Conservation (phyloP, 2,888 invertebrate species). For the Charanyca ferruginea region DNA sequence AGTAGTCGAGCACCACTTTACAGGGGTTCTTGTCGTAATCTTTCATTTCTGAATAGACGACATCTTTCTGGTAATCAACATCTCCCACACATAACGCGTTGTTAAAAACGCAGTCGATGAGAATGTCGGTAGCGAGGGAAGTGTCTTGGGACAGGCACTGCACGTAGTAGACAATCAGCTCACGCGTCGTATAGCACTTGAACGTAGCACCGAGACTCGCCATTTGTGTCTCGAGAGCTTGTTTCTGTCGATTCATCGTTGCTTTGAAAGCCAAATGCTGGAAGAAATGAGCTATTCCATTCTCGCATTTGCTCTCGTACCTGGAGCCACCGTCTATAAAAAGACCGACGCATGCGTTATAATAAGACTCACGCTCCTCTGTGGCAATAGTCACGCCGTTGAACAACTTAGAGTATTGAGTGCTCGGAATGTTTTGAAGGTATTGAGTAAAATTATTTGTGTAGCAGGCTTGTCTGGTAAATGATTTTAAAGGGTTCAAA, state of each 20-base stretch:
- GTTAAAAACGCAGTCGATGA: slow-evolving; percentile 98
- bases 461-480: slow-evolving; percentile 91
- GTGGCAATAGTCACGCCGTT: slow-evolving; percentile 98
- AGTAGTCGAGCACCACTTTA: slow-evolving; percentile 80
- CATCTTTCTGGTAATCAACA: slow-evolving; percentile 78
- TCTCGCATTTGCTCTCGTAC: slow-evolving; percentile 76
- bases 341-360: slow-evolving; percentile 80
- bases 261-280: slow-evolving; percentile 84
- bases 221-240: slow-evolving; percentile 96
- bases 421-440: slow-evolving; percentile 94
- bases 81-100: slow-evolving; percentile 84
- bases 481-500: slow-evolving; percentile 77
- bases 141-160: slow-evolving; percentile 97
- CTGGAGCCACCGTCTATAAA: slow-evolving; percentile 81
- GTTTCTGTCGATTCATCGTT: slow-evolving; percentile 95
- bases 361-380: slow-evolving; percentile 96
- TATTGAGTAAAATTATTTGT: slow-evolving; percentile 62
- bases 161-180: slow-evolving; percentile 98
- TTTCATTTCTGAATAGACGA: slow-evolving; percentile 80
- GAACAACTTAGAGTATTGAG: slow-evolving; percentile 93
- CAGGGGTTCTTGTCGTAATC: slow-evolving; percentile 77
- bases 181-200: slow-evolving; percentile 98
- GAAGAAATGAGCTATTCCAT: slow-evolving; percentile 84
- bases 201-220: slow-evolving; percentile 98
- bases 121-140: slow-evolving; percentile 96